Evolutionary conservation across 1,140 invertebrate genomes (phyloP).

Genomic region (Aricia agestis): DNA sequence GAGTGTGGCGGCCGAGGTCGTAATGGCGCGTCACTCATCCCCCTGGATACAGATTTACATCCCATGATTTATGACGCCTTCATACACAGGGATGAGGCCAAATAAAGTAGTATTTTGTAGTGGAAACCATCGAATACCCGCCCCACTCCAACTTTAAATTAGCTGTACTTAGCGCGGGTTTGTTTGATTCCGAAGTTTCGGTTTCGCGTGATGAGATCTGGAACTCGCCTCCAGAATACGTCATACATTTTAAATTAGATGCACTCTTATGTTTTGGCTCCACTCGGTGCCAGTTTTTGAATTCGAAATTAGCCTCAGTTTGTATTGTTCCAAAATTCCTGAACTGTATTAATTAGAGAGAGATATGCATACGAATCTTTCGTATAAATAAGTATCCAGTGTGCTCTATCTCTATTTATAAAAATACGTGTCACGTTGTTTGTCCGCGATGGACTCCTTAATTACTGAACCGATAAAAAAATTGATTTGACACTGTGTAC

Average conservation of each 20-base stretch:
- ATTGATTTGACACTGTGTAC: no score
- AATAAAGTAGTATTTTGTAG: constrained; percentile 36
- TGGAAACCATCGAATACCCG: constrained; percentile 10
- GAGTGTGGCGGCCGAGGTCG: constrained; percentile 44
- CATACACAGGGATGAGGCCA: constrained; percentile 64
- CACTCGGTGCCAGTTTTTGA: constrained; percentile 3
- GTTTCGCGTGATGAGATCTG: constrained; percentile 11
- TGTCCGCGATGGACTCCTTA: no score
- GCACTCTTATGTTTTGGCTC: background rate
- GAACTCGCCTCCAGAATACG: constrained; percentile 10
- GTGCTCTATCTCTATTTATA: no score
- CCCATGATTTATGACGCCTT: constrained; percentile 72
- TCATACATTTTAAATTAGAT: constrained; percentile 15
- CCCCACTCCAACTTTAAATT: background rate
- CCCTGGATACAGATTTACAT: constrained; percentile 73
- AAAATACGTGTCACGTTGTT: no score
- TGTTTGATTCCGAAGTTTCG: constrained; percentile 13
- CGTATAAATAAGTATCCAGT: no score
- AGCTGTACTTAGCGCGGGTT: constrained; percentile 7
- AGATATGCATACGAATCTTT: no score
- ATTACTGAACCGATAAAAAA: no score
- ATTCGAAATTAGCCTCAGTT: background rate
- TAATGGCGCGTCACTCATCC: constrained; percentile 72
- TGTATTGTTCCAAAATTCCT: background rate
- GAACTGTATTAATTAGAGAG: no score